Percentiles rank a stretch among this genome's conserved stretches.
These are phyloP conservation scores for Mionectes macconnelli DNA, from an alignment of 2,113 vertebrate species.

Conservation along the genomic window DNA sequence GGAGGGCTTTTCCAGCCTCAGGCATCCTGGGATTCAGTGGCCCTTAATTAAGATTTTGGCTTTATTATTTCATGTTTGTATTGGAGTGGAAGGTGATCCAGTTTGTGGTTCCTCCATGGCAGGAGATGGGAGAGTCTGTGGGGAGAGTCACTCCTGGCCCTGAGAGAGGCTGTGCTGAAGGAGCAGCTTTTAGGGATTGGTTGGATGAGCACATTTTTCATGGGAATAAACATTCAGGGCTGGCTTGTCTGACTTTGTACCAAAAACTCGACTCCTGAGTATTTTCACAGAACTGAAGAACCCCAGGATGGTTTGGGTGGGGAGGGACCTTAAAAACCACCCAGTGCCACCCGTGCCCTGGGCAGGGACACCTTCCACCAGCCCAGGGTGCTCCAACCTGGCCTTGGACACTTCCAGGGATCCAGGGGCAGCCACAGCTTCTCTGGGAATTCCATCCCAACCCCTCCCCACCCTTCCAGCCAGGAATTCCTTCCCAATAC, in stretches of 20 bases:
- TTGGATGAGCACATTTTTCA: not conserved
- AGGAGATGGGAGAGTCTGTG: not conserved
- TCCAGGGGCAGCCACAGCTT: not conserved
- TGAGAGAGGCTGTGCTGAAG: not conserved
- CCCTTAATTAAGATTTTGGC: not conserved
- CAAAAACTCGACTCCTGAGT: too few relatives aligned
- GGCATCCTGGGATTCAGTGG: not conserved
- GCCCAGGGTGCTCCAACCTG: not conserved
- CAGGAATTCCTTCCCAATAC: not conserved
- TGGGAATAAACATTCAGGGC: not conserved
- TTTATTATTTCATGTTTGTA: not conserved
- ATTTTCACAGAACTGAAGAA: too few relatives aligned
- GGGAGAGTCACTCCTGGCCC: not conserved
- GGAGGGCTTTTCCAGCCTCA: not conserved
- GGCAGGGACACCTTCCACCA: not conserved
- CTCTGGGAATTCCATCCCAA: not conserved
- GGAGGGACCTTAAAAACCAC: fast-evolving
- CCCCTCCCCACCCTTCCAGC: not conserved
- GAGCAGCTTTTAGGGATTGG: not conserved
- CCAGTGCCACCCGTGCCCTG: not conserved
- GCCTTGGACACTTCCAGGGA: not conserved
- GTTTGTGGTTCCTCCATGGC: fast-evolving
- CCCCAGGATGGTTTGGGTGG: not conserved
- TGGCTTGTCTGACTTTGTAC: not conserved
- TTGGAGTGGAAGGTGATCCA: not conserved